Evolutionary conservation across 2,797 vertebrate species (phyloP).

Genomic region (Phoxinus dragarum): DNA sequence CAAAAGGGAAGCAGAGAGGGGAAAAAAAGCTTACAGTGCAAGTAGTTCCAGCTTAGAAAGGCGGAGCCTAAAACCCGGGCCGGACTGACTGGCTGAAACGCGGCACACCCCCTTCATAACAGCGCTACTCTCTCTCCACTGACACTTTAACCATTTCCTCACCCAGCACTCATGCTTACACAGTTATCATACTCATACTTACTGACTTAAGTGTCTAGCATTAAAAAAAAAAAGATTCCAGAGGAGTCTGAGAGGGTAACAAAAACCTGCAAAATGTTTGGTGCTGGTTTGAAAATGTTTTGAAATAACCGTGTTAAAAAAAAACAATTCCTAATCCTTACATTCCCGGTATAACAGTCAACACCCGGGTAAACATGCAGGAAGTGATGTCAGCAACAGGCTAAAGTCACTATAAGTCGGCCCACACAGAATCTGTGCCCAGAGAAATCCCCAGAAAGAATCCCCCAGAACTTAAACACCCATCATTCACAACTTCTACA

Average conservation of each 20-base stretch:
- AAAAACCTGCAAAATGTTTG: background rate
- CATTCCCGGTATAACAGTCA: background rate
- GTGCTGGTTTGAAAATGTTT: background rate
- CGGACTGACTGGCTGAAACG: slow-evolving; percentile 60
- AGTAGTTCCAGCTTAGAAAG: slow-evolving; percentile 69
- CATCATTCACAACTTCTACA: background rate
- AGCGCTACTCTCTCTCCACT: slow-evolving; percentile 56
- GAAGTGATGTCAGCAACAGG: slow-evolving; percentile 12
- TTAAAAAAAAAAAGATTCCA: background rate
- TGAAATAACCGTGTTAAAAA: background rate
- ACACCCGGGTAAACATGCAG: slow-evolving; percentile 6
- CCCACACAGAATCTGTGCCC: background rate
- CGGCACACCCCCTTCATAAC: slow-evolving; percentile 58
- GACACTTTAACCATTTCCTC: slow-evolving; percentile 69
- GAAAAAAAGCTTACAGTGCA: slow-evolving; percentile 58
- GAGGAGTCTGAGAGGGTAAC: background rate
- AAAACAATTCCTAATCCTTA: background rate
- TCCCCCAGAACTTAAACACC: background rate
- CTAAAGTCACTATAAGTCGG: background rate
- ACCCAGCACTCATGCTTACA: background rate
- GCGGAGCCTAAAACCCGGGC: slow-evolving; percentile 68
- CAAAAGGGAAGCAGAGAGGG: slow-evolving; percentile 32
- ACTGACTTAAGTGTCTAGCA: background rate
- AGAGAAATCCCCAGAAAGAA: background rate
- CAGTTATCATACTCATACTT: background rate